Conservation (phyloP, 2,888 invertebrate species). For the Muschampia plurimacula region DNA sequence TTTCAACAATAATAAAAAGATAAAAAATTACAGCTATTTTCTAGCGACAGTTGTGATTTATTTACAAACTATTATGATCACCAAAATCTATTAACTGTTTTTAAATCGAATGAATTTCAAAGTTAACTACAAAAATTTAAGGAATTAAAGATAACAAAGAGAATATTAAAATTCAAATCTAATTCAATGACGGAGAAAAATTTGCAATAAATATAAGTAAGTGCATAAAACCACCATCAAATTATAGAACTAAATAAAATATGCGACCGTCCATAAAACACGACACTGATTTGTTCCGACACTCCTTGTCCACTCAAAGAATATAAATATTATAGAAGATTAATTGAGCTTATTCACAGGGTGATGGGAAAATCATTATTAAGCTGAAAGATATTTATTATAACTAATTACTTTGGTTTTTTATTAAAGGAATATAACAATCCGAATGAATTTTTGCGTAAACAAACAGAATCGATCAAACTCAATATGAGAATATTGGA, state of each 20-base stretch:
- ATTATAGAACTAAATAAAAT: slow-evolving; percentile 43
- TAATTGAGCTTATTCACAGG: too few relatives aligned
- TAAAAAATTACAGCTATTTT: too few relatives aligned
- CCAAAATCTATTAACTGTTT: neutral
- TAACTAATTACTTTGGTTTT: too few relatives aligned
- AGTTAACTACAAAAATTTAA: slow-evolving; percentile 23
- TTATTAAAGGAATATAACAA: too few relatives aligned
- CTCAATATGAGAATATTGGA: too few relatives aligned
- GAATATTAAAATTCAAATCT: slow-evolving; percentile 31
- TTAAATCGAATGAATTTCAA: slow-evolving; percentile 23
- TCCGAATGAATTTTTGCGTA: too few relatives aligned
- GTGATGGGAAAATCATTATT: too few relatives aligned
- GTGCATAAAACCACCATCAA: slow-evolving; percentile 39
- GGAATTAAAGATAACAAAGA: slow-evolving; percentile 11
- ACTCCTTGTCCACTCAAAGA: too few relatives aligned
- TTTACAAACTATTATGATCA: neutral
- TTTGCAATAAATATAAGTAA: slow-evolving; percentile 56
- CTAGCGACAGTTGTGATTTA: neutral
- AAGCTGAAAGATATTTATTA: too few relatives aligned
- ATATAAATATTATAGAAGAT: too few relatives aligned
- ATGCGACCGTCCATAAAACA: neutral
- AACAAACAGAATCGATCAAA: too few relatives aligned
- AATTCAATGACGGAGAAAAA: slow-evolving; percentile 62
- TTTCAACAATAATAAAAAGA: too few relatives aligned
- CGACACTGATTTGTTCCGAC: neutral